Base-by-base conservation (phyloP, 2,113 vertebrate species). In the Tonatia bakeri region DNA sequence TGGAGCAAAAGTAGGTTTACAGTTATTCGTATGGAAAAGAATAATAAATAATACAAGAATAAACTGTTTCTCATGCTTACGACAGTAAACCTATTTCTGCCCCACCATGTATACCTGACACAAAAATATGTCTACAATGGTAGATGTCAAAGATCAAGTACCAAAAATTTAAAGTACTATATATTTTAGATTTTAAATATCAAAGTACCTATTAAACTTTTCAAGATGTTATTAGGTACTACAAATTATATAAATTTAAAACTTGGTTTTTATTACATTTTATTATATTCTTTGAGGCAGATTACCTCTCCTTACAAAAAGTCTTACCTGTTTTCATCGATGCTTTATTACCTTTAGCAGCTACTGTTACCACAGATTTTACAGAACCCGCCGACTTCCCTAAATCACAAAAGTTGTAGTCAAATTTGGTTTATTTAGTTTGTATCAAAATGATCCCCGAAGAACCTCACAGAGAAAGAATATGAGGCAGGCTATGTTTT, bases 351-450 rank as follows among this genome's bases (percentile, higher is more conserved):
- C 61, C 70, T 96, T 98, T 98, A 17, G 83, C 54, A 31, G 97
- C 96, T 87, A 96, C 96, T 0, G 94, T 52, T 88, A 84, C 1
- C 13, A 90, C 24, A 3, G 91, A 79, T 93, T 98, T 98, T 94
- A 98, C 97, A 69, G 61, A 85, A 86, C 81, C 95, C 0, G 94
- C 86, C 52, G 97, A 98, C 91, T 98, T 98, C 69, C 98, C 98
- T 98, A 85, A 40, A 70, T 65, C 72, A 96, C 84, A 97, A 97
- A 96, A 97, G 33, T 7, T 83, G 47, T 31, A 64, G 89, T 98
- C 96, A 98, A 97, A 95, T 97, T 28, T 91, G 61, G 90, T 90
- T 96, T 87, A 85, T 86, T 95, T 92, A 90, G 77, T 36, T 69
- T 86, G 52, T 52, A 81, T 45, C 31, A 92, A 77, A 92, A 77